Base-by-base conservation (phyloP, 2,888 invertebrate genomes). In the Dolichopus griseipennis region DNA sequence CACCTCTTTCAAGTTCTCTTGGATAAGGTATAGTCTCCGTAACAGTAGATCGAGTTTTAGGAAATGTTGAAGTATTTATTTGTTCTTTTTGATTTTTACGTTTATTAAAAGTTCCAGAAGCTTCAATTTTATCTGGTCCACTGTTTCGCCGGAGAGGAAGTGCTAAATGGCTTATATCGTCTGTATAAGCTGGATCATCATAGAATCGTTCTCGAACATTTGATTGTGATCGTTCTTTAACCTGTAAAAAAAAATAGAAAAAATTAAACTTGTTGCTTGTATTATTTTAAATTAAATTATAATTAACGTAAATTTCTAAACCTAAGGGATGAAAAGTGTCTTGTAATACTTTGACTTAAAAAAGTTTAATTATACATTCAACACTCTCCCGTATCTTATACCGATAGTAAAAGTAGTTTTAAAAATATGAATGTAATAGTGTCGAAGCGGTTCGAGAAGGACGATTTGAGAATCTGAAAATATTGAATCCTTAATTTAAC, bases 161-260 rank as follows among this genome's bases (percentile, higher is more conserved):
- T 15, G 81, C 81, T 71, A 82, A 72, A 71, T 82, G 81, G 64
- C 81, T 80, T 37, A 82, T 80, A 69, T 82, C 81, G 66, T 81
- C 81, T 0, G 81, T 82, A 69, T 81, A 82, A 61, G 81, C 81
- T 12, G 81, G 81, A 74, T 82, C 81, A 72, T 81, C 81, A 64
- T 78, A 78, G 70, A 80, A 81, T 43, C 79, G 76, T 68, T 81
- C 81, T 52, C 81, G 77, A n/a, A 79, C 79, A 18, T 78, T 75
- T 12, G 77, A 78, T 5, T 76, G 73, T 20, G 80, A 77, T 37
- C 81, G 78, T 70, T 81, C 81, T 72, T 79, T 81, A 1, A 77
- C 73, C 81, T 81, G 72, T 6, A 74, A 73, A 37, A 68, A 65
- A 64, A 69, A 68, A 69, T 37, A 65, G 2, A 62, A 65, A 21